Evolutionary conservation across 1,140 invertebrate genomes (phyloP).

Genomic region (Lerema accius): DNA sequence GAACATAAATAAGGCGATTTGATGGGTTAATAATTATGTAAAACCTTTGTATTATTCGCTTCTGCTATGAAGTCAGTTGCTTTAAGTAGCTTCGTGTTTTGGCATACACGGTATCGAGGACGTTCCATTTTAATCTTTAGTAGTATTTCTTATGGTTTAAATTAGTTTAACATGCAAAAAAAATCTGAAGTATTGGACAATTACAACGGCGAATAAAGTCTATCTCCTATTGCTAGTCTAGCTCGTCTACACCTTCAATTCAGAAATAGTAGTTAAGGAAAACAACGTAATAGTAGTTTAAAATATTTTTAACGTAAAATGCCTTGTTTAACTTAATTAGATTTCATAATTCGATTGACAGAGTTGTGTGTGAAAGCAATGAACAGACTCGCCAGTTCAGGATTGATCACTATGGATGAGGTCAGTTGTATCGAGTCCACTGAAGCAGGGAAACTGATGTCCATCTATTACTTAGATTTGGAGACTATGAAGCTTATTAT

Average conservation of each 20-base stretch:
- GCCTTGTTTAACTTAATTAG: no score
- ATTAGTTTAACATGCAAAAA: no score
- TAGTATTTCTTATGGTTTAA: no score
- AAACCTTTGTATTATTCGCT: neutral
- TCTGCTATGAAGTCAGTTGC: neutral
- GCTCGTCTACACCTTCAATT: no score
- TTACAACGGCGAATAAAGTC: no score
- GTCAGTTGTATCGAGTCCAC: constrained; percentile 84
- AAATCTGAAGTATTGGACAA: no score
- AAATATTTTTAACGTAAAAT: no score
- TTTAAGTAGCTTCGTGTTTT: neutral
- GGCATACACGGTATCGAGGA: neutral
- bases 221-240: no score
- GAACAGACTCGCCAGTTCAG: constrained; percentile 83
- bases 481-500: constrained; percentile 87
- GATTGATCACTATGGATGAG: constrained; percentile 84
- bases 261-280: no score
- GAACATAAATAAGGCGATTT: neutral
- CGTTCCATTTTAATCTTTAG: constrained; percentile 38
- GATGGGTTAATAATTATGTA: neutral
- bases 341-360: no score
- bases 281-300: no score
- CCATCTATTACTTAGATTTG: constrained; percentile 86
- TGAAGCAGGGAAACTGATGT: constrained; percentile 86
- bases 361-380: constrained; percentile 85